Base-by-base conservation (phyloP, 1,140 invertebrate genomes). In the Galleria mellonella region DNA sequence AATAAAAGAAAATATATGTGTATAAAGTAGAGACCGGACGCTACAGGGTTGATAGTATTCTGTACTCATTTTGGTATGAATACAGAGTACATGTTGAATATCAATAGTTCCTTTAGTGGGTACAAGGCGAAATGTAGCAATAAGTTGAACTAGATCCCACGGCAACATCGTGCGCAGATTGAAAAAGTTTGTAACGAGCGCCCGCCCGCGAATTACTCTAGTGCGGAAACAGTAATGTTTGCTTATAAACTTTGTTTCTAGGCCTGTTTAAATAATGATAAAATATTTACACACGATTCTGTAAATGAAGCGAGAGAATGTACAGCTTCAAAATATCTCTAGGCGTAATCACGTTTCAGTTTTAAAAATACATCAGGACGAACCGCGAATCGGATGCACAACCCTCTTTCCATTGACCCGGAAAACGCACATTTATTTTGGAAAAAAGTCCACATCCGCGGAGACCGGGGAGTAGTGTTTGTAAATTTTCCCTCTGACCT, bases 401-500 rank as follows among this genome's bases (percentile, higher is more conserved):
- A 60, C 58, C 62, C 60, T 61, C 72, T 76, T 72, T 79, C 62
- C 77, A 72, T 72, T 79, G 66, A 78, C 64, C 71, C 69, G 67
- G 68, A 83, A 74, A 77, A 49, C 42, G 51, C 57, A 58, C 49
- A 56, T 72, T 79, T 70, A 72, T 79, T 79, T 47, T 42, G 37
- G 75, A 81, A 81, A 74, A 72, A 79, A 75, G 70, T 69, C 70
- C 61, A 72, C 72, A 74, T 68, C 70, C 63, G 49, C 61, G 38
- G 11, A n/a, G 7, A n/a, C 10, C 11, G 17, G 48, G 47, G 64
- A 72, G 70, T 81, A 81, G 74, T 78, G 73, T 82, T 83, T 77
- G 75, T 82, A 83, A 76, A 82, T 83, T 81, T 82, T 83, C 75
- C 76, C 61, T 81, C 65, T 83, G 79, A 83, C 79, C 79, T 83